phyloP scores from a whole-genome alignment of 2,797 vertebrate genomes.

The Sebastes flavidus region DNA sequence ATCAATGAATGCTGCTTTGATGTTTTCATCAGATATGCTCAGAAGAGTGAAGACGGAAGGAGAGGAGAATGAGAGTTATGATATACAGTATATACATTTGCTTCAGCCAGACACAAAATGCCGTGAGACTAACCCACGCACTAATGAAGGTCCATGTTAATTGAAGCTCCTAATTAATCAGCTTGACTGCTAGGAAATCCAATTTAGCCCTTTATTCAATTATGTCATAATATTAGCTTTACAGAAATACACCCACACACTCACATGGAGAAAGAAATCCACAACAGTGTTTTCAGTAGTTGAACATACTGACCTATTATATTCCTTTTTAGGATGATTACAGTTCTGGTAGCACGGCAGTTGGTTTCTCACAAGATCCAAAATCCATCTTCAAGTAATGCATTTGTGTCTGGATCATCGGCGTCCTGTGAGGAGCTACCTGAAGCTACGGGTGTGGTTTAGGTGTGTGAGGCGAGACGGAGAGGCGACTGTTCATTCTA shows the following conservation, averaged over 20 bases:
- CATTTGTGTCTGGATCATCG: too few species aligned
- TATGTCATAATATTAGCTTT: conserved; percentile 29
- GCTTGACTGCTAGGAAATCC: conserved; percentile 30
- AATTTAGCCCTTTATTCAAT: conserved; percentile 33
- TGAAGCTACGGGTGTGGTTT: too few species aligned
- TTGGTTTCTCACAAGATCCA: too few species aligned
- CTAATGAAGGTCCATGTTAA: conserved; percentile 51
- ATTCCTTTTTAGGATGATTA: neutral
- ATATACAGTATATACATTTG: neutral
- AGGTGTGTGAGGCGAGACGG: too few species aligned
- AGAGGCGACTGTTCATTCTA: too few species aligned
- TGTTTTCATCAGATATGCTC: neutral
- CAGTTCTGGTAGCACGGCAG: neutral
- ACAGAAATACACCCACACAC: conserved; percentile 6
- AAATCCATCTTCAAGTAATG: too few species aligned
- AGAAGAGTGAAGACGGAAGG: neutral
- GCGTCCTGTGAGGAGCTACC: too few species aligned
- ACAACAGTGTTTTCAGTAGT: neutral
- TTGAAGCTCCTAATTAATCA: conserved; percentile 47
- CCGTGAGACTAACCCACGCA: conserved; percentile 1
- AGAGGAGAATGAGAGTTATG: neutral
- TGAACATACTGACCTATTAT: neutral
- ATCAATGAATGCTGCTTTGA: neutral
- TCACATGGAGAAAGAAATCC: neutral
- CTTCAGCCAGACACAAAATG: conserved; percentile 16